Evolutionary conservation across 2,113 vertebrate genomes (phyloP).

Genomic region (Phainopepla nitens): DNA sequence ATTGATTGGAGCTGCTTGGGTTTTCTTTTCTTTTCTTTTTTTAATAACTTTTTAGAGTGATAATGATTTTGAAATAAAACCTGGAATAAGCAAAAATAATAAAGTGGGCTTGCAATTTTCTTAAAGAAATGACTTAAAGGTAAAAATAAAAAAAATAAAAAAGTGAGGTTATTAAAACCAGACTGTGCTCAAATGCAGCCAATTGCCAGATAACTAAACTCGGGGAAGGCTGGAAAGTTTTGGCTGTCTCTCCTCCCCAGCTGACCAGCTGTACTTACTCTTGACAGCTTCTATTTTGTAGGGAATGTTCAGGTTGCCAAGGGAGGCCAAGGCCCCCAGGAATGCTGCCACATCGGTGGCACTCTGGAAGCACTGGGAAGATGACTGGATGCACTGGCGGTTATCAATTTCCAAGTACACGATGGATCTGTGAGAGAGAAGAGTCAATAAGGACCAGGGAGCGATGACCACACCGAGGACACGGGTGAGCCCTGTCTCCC

Average conservation of each 20-base stretch:
- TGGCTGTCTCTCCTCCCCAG: not conserved
- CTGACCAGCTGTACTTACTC: conserved; percentile 75
- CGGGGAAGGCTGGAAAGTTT: not conserved
- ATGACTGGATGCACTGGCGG: conserved; percentile 90
- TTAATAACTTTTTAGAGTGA: conserved; percentile 55
- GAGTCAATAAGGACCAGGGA: not conserved
- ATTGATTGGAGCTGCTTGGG: conserved; percentile 83
- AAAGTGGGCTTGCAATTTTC: not conserved
- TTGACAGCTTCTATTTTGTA: conserved; percentile 92
- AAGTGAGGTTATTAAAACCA: not conserved
- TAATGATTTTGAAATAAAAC: conserved; percentile 93
- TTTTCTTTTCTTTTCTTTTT: not conserved
- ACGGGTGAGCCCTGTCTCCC: not conserved
- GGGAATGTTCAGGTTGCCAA: conserved; percentile 88
- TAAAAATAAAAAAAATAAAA: not conserved
- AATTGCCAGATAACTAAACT: not conserved
- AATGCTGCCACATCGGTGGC: conserved; percentile 89
- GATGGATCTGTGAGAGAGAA: conserved; percentile 76
- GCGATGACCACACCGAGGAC: not conserved
- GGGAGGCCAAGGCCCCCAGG: conserved; percentile 90
- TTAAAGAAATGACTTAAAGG: not conserved
- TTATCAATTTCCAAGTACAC: conserved; percentile 97
- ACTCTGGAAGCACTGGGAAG: conserved; percentile 91
- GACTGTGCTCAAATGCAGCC: not conserved
- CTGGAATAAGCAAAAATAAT: conserved; percentile 21